phyloP scores from a whole-genome alignment of 1,140 invertebrate species.

The Papilio aristodemus region DNA sequence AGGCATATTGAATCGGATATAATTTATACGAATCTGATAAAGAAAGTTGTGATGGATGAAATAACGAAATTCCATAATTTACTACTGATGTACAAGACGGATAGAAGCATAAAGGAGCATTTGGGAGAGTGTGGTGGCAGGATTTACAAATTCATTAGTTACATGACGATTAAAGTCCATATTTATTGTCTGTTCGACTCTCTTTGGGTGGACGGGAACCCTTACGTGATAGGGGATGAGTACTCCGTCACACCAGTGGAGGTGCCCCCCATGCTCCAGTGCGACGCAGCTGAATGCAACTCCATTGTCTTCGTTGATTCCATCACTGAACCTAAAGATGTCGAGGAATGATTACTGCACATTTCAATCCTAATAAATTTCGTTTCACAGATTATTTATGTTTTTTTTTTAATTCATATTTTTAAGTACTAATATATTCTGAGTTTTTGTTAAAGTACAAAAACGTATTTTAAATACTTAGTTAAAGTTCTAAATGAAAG shows the following conservation, averaged over 20 bases:
- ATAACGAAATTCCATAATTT: slow-evolving; percentile 76
- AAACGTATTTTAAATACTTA: too few species aligned
- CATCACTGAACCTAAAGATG: slow-evolving; percentile 69
- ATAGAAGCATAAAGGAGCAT: slow-evolving; percentile 72
- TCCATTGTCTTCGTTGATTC: slow-evolving; percentile 72
- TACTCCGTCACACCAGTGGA: slow-evolving; percentile 72
- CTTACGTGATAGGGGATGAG: slow-evolving; percentile 74
- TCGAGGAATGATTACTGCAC: slow-evolving; percentile 52
- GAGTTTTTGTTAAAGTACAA: too few species aligned
- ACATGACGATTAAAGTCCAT: slow-evolving; percentile 74
- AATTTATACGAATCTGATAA: slow-evolving; percentile 72
- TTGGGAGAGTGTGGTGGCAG: slow-evolving; percentile 70
- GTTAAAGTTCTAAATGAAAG: too few species aligned
- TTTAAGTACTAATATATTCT: too few species aligned
- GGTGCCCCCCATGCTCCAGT: slow-evolving; percentile 68
- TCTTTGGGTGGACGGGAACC: slow-evolving; percentile 72
- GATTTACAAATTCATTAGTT: slow-evolving; percentile 74
- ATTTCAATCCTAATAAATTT: slow-evolving; percentile 28
- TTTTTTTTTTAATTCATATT: background rate
- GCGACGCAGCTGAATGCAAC: slow-evolving; percentile 70
- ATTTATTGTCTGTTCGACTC: slow-evolving; percentile 74
- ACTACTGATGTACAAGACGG: slow-evolving; percentile 70
- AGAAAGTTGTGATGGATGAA: slow-evolving; percentile 72
- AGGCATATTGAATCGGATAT: slow-evolving; percentile 72
- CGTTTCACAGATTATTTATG: background rate